Conservation (phyloP, 1,140 invertebrate genomes). For the Orussus abietinus region DNA sequence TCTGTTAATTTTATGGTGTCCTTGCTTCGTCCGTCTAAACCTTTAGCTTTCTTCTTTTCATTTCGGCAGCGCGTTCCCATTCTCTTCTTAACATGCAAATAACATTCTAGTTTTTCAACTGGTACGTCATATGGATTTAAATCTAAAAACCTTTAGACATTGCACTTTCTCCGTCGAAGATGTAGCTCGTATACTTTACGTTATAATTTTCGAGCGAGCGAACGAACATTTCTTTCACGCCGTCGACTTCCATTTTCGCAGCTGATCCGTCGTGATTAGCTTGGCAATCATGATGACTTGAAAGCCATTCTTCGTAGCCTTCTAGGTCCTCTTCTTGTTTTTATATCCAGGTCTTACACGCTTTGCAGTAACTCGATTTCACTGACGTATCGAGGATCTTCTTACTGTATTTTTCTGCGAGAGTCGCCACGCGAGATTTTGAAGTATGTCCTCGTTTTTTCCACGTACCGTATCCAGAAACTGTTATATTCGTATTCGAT, state of each 20-base stretch:
- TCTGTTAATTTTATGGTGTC: conserved; percentile 11
- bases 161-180: conserved; percentile 25
- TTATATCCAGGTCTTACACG: too few species aligned
- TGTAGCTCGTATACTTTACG: conserved; percentile 20
- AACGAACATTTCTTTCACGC: conserved; percentile 20
- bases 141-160: conserved; percentile 7
- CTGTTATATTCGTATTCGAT: too few species aligned
- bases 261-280: conserved; percentile 22
- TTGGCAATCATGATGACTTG: conserved; percentile 14
- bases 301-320: too few species aligned
- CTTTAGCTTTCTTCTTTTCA: conserved; percentile 8
- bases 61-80: conserved; percentile 14
- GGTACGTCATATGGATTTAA: conserved; percentile 6
- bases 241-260: conserved; percentile 23
- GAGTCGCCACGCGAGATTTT: too few species aligned
- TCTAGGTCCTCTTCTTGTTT: too few species aligned
- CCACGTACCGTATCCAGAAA: too few species aligned
- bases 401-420: too few species aligned
- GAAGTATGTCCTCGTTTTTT: too few species aligned
- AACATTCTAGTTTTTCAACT: conserved; percentile 14
- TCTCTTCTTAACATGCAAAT: conserved; percentile 19
- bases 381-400: too few species aligned
- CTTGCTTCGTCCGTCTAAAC: conserved; percentile 2
- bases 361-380: too few species aligned
- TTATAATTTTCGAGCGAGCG: conserved; percentile 16